Evolutionary conservation across 2,113 vertebrate species (phyloP), one percentile per base, ranked within the genome.

Genomic region (Plestiodon gilberti): DNA sequence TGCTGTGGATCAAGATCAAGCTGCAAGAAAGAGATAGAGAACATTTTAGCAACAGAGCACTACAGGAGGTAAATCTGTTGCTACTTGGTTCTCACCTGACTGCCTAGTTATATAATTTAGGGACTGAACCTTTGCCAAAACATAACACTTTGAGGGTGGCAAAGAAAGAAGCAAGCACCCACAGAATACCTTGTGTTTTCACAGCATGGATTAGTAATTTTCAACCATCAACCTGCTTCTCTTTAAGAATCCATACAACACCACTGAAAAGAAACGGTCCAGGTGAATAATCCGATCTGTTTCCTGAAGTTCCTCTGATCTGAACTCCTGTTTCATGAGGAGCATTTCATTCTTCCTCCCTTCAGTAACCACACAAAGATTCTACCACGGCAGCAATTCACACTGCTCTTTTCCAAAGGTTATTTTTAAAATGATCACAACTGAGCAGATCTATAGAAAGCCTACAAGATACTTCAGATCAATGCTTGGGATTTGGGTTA

Each of bases 371-470:
- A 74, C 62, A 87, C 76, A 88, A 90, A 92, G 91, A 90, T 90
- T 87, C 91, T 93, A 93, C 5, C 71, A 85, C 23, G 5, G 67
- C 78, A 0, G 67, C 78, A 0, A 90, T 93, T 93, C 82, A 57
- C 61, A 77, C 85, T 93, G 78, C 83, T 94, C 91, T 95, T 94
- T 48, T 89, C 94, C 95, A 94, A 91, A 93, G 80, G 88, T 91
- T 94, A 93, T 92, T 96, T 61, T 96, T 94, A 62, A 95, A 95
- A 91, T 22, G 38, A 88, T 64, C 10, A 14, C 75, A 83, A 11
- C 67, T 83, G 91, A 93, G 81, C 83, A 92, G 81, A 92, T 93
- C 81, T 92, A 88, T 91, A 95, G 89, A 95, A 95, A 95, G 93
- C 52, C 90, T 87, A 79, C 87, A 88, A 78, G 69, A 92, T 93